Evolutionary conservation across 30 jellyfish, hydroid and myxozoan genomes (phyloP), one percentile per base, ranked within the genome.

Genomic region (Aurelia sp.): DNA sequence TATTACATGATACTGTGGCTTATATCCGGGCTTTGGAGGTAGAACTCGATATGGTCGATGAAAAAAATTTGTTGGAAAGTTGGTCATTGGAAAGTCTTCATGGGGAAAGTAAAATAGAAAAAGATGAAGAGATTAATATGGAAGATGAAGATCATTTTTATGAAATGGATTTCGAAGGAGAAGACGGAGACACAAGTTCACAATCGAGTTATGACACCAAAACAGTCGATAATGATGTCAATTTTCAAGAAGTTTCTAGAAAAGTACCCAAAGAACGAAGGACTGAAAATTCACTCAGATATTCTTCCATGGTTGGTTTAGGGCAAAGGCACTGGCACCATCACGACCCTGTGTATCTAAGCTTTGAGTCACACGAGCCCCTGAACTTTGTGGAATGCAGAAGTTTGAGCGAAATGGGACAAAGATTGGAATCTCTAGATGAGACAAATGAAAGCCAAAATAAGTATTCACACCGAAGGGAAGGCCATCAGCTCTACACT

Each of bases 1-100:
- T 91, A 27, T 58, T 91, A 76, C 90, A 74, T 13, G 98, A 91
- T 30, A 76, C 96, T 10, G 91, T 86, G 3, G 93, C 95, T 20
- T 91, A 91, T 58, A 85, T 91, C 3, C 35, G 87, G 78, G 79
- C 94, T 24, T 40, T 76, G 62, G 97, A 90, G 71, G 95, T 76
- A 18, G 91, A 85, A 50, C 76, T 75, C 30, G 85, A 85, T 33
- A 66, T 76, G 13, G 35, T 63, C 4, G 84, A 83, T 55, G 95
- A 82, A 40, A 27, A 70, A 48, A 18, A 35, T 38, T 35, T 59
- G 27, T 16, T 64, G 52, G 35, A 78, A 24, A 78, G 85, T 50
- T 73, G 85, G 85, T 17, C 72, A 19, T 17, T 71, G 64, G 53
- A 48, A 3, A 31, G 33, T 59, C 33, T n/a, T 21, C 24, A 59